Base-by-base conservation (phyloP, 2,888 invertebrate genomes). In the Metacarcinus magister region DNA sequence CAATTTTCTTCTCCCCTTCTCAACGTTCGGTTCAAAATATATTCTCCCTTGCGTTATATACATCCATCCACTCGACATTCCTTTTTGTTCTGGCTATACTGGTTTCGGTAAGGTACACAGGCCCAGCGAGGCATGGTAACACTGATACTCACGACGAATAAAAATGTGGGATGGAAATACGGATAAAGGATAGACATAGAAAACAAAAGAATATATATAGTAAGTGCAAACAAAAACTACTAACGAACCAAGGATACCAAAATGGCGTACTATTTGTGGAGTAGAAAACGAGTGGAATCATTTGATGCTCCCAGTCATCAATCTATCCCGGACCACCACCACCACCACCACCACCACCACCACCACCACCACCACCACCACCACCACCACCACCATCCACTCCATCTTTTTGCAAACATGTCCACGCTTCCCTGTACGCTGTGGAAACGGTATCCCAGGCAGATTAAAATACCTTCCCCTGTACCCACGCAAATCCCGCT, bases 401-500 rank as follows among this genome's bases (percentile, higher is more conserved):
- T 67, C n/a, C 67, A 67, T 67, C 67, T 67, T 67, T 67, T 67
- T 23, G n/a, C 67, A n/a, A n/a, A n/a, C n/a, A 23, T 67, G 67
- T 67, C 67, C 67, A 5, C 67, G 67, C n/a, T 67, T 67, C 67
- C 67, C 67, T 67, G 67, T 7, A 7, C n/a, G 67, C 67, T 16
- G 67, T 67, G 67, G 67, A n/a, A 67, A 67, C 67, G 67, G 67
- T 67, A 67, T 67, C n/a, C n/a, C 67, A n/a, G 67, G n/a, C n/a
- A 67, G 67, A 67, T 67, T 67, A 67, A 67, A 67, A 67, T 67
- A 8, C 67, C 67, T n/a, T 23, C n/a, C 67, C 67, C 67, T 67
- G 67, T n/a, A 67, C 67, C n/a, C 67, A 23, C n/a, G n/a, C 67
- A 67, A 67, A 67, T n/a, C 67, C 67, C 23, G 67, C n/a, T n/a